Percentiles rank a stretch among this genome's conserved stretches.
Evolutionary conservation across 1,140 invertebrate species (phyloP).

Genomic region (Zaprionus vittiger): DNA sequence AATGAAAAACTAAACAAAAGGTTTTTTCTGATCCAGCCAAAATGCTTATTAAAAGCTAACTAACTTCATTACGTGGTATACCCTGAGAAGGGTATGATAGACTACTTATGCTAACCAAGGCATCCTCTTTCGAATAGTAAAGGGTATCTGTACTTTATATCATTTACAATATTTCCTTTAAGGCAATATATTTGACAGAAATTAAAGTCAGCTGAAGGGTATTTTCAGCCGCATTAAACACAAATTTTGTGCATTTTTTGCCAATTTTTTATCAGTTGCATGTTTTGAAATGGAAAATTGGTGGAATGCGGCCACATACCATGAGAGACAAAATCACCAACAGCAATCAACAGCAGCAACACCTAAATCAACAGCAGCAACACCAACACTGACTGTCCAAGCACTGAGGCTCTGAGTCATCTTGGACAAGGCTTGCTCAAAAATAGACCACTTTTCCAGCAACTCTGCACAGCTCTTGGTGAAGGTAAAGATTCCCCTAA

Average conservation of each 20-base stretch:
- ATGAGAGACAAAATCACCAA: slow-evolving; percentile 13
- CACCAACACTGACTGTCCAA: background rate
- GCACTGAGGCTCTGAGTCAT: too few relatives aligned
- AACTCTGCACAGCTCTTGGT: too few relatives aligned
- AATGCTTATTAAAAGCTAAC: background rate
- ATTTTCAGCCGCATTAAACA: background rate
- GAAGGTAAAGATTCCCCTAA: too few relatives aligned
- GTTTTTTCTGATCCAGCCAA: background rate
- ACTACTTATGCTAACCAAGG: background rate
- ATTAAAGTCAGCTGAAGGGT: background rate
- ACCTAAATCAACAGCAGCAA: background rate
- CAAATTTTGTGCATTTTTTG: too few relatives aligned
- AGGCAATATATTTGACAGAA: too few relatives aligned
- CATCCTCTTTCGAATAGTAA: too few relatives aligned
- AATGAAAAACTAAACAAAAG: background rate
- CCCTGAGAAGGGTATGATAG: background rate
- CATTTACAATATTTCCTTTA: background rate
- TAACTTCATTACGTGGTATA: background rate
- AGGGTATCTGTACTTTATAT: too few relatives aligned
- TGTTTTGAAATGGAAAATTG: slow-evolving; percentile 23
- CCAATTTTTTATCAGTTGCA: slow-evolving; percentile 16
- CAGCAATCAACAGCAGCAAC: slow-evolving; percentile 1
- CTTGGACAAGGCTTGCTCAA: too few relatives aligned
- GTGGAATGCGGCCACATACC: slow-evolving; percentile 47
- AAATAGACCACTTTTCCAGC: too few relatives aligned